Base-by-base conservation (phyloP, 2,113 vertebrate genomes). In the Saccopteryx bilineata region DNA sequence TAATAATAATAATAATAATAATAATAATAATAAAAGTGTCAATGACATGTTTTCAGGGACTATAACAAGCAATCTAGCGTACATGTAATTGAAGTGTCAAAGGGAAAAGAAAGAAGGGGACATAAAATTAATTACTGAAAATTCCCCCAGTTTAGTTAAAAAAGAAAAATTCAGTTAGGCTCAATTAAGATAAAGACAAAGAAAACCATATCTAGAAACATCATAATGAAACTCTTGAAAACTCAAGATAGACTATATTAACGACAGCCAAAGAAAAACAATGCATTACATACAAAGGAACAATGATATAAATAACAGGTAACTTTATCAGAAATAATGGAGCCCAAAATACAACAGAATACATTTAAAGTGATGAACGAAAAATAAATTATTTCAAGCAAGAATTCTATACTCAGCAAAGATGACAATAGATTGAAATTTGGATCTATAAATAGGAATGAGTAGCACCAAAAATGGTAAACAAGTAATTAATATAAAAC, bases 241-340 rank as follows among this genome's bases (percentile, higher is more conserved):
- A 74, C 1, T 52, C 76, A 83, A 87, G 21, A 75, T 21, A 80
- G 48, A 88, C 72, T 54, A 66, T 78, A 80, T 56, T 71, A 82
- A 74, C 91, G 46, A 9, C 5, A 91, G 31, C 3, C 17, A 66
- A 54, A 79, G 39, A 48, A 78, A 76, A 56, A 72, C 13, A 91
- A 58, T 4, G 79, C 2, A 31, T 87, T 31, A 63, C 9, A 52
- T 28, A 68, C 8, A 69, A 48, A 1, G 21, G 5, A 90, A 74
- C 39, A 72, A 76, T 84, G 50, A 66, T 56, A 31, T 39, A 89
- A 80, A 52, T 82, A 68, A 39, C 7, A 84, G 26, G 39, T 54
- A 46, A 56, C 65, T 84, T 88, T 95, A 31, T 75, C 58, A 46
- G 65, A 88, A 95, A 91, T 74, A 95, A 46, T 23, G 28, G 9